phyloP scores from a whole-genome alignment of 2,797 vertebrate genomes.

The Phalanger gymnotis region DNA sequence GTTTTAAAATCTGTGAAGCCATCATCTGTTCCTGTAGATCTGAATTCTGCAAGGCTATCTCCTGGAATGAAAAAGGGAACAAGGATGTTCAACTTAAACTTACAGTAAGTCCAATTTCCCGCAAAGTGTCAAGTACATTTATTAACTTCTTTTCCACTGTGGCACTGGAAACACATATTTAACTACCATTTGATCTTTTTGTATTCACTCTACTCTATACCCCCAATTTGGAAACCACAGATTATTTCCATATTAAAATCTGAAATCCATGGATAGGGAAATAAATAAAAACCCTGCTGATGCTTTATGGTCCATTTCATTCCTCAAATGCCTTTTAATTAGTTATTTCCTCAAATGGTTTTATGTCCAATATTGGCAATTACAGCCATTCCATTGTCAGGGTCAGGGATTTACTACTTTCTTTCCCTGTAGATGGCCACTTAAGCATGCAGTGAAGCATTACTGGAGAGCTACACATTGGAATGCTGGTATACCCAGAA shows the following conservation, averaged over 20 bases:
- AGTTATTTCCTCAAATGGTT: neutral
- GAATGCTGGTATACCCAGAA: slow-evolving; percentile 37
- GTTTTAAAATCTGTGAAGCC: slow-evolving; percentile 99
- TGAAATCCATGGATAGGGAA: slow-evolving; percentile 1
- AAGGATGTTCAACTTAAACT: slow-evolving; percentile 44
- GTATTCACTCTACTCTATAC: neutral
- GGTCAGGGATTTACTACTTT: slow-evolving; percentile 1
- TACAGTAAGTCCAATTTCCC: slow-evolving; percentile 42
- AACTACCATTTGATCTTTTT: neutral
- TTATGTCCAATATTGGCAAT: neutral
- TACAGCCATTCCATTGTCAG: neutral
- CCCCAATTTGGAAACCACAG: neutral
- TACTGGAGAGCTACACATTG: slow-evolving; percentile 17
- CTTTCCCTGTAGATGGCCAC: neutral
- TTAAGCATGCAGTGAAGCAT: neutral
- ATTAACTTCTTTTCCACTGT: neutral
- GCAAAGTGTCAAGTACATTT: slow-evolving; percentile 51
- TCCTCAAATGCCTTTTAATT: neutral
- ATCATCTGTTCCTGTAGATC: slow-evolving; percentile 91
- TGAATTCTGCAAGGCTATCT: slow-evolving; percentile 96
- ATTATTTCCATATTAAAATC: neutral
- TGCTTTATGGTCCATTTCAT: neutral
- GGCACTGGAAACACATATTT: neutral
- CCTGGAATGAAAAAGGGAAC: slow-evolving; percentile 83
- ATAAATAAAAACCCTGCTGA: slow-evolving; percentile 22